These are phyloP conservation scores for Desmophyllum pertusum DNA, from an alignment of 92 coral and sea anemone genomes.

Conservation along the genomic window DNA sequence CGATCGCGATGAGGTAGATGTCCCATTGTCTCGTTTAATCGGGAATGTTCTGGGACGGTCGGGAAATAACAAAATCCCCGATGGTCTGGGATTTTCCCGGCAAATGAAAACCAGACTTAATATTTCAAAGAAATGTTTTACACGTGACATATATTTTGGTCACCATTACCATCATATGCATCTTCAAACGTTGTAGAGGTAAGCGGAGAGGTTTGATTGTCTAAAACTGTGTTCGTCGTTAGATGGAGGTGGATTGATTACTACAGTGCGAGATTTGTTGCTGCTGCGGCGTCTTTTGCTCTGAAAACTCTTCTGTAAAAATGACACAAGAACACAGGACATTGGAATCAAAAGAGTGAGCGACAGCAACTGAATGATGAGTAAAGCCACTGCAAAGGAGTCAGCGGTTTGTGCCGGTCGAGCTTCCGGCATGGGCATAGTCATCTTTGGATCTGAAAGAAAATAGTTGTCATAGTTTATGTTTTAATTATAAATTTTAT, in stretches of 20 bases:
- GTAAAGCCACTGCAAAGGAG: background rate
- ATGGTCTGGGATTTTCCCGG: too few species aligned
- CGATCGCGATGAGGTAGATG: too few species aligned
- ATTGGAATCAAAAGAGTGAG: conserved; percentile 19
- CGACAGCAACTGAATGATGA: conserved; percentile 1
- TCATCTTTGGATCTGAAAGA: conserved; percentile 12
- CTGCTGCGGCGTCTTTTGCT: background rate
- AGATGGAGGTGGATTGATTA: background rate
- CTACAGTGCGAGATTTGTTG: background rate
- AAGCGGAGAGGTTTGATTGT: background rate
- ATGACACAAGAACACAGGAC: conserved; percentile 9
- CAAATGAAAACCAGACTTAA: background rate
- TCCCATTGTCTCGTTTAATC: too few species aligned
- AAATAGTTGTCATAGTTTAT: background rate
- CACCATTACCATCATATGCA: background rate
- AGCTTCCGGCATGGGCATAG: background rate
- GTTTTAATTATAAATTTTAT: too few species aligned
- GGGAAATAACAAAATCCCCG: too few species aligned
- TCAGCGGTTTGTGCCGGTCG: background rate
- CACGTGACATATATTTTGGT: background rate
- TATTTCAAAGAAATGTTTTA: background rate
- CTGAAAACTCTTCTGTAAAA: conserved; percentile 14
- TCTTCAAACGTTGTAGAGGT: background rate
- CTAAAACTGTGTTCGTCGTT: background rate
- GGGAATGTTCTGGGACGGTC: too few species aligned